Evolutionary conservation across 2,888 invertebrate genomes (phyloP), one percentile per base, ranked within the genome.

Genomic region (Strigamia maritima): DNA sequence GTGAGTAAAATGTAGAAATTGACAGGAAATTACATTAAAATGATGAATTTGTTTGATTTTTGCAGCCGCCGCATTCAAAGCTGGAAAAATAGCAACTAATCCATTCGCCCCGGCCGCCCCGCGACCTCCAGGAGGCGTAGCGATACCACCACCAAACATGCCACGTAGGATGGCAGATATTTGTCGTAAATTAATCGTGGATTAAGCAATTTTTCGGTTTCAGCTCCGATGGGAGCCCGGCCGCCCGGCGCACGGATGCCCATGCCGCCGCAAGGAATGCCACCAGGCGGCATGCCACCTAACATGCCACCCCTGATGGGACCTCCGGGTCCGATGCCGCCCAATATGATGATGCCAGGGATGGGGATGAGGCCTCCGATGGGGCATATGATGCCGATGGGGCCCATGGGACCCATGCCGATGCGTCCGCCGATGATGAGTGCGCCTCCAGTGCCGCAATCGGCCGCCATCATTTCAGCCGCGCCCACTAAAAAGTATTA

Each of bases 51-150:
- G 80, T 82, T 76, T 22, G 12, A 1, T 19, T 19, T 28, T 82
- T 81, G n/a, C 82, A 87, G 87, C 98, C 79, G 97, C 98, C 10
- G 97, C 97, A 0, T 98, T 96, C 85, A 97, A 97, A 87, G 97
- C 97, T 70, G 97, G 97, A 65, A 97, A 97, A 88, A 96, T 97
- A 81, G 93, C 94, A 10, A 93, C 94, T 80, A 95, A 95, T 89
- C 96, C 95, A 76, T 96, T 95, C 84, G 93, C 93, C 3, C 81
- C 85, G 84, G 26, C 89, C 88, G 2, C 82, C 79, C 78, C 91
- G 90, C 79, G 80, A 77, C 79, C 81, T 65, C 83, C 87, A 88
- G 76, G 80, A 19, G 93, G 92, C 28, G 93, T 92, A 8, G 91
- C 93, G 0, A 93, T 94, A 83, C 94, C 94, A 35, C 95, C 95